Conservation (phyloP, 2,113 vertebrate species). For the Cyrtonyx montezumae region DNA sequence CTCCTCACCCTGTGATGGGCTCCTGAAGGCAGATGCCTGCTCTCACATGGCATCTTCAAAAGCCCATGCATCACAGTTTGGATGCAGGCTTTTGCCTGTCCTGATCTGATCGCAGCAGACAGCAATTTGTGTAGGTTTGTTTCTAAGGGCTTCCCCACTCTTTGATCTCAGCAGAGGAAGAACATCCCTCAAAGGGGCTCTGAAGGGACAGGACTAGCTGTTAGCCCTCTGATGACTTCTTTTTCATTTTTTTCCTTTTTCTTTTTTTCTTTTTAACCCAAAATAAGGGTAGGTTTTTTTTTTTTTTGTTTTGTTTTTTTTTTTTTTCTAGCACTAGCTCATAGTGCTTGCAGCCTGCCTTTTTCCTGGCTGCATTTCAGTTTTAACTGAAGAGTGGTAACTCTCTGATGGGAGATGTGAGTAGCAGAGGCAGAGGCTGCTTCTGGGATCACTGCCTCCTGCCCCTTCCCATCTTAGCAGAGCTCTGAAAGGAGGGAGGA, state of each 20-base stretch:
- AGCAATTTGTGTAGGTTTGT: background rate
- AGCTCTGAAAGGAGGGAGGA: background rate
- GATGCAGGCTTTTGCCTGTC: background rate
- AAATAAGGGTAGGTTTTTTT: slow-evolving; percentile 4
- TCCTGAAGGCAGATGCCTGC: slow-evolving; percentile 2
- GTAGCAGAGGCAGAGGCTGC: background rate
- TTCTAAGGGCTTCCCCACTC: background rate
- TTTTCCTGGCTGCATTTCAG: background rate
- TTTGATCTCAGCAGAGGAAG: background rate
- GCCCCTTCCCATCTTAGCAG: background rate
- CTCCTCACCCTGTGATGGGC: background rate
- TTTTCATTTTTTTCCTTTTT: background rate
- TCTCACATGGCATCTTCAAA: slow-evolving; percentile 32
- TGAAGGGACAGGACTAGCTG: background rate
- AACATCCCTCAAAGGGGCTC: background rate
- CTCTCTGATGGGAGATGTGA: background rate
- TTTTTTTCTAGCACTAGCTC: slow-evolving; percentile 1
- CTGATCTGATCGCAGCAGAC: slow-evolving; percentile 56
- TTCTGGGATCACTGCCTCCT: background rate
- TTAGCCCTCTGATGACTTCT: background rate
- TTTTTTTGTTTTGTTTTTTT: too few relatives aligned
- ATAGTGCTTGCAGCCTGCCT: background rate
- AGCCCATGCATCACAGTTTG: background rate
- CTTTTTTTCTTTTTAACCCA: background rate
- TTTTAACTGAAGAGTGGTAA: background rate